Evolutionary conservation across 2,888 invertebrate genomes (phyloP), one percentile per base, ranked within the genome.

Genomic region (Encarsia formosa): DNA sequence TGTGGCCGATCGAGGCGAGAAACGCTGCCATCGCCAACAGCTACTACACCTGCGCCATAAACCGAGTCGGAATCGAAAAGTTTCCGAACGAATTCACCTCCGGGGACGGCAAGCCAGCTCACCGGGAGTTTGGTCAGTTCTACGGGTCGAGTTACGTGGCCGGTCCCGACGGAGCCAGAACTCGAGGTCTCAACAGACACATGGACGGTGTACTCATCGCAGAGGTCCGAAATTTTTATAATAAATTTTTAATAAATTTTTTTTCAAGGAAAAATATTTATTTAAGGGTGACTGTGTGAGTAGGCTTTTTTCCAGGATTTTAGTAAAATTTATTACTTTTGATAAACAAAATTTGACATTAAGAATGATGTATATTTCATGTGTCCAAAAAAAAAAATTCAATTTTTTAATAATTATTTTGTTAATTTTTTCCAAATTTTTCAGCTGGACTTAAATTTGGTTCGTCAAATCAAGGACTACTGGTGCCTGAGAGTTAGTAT

Each of bases 1-100:
- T 98, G 61, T 99, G 98, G 98, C 82, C 87, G 0, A 86, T 97
- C 56, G 98, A 99, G 78, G 96, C 98, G 0, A 79, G 98, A 57
- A 90, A 87, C 75, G 98, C 98, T 2, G 97, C 99, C 0, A 85
- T 98, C 52, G 96, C 98, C 0, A 99, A 98, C 70, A 85, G 85
- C 61, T 98, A 94, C 70, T 99, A 86, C 68, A 90, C 97, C 0
- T 94, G 92, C 65, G 92, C 91, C 13, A 84, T 87, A 53, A 99
- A 99, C 74, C 84, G 98, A 57, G 95, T 99, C 4, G 99, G 99
- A 41, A 88, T 85, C 0, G 97, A 96, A 75, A 71, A 75, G 18
- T 85, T 97, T 75, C 81, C 82, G 49, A 77, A 88, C 67, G 88
- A 87, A 68, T 94, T 92, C 68, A 90, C 90, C 2, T 91, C 91